Base-by-base conservation (phyloP, 1,140 invertebrate species). In the Bombus pascuorum region DNA sequence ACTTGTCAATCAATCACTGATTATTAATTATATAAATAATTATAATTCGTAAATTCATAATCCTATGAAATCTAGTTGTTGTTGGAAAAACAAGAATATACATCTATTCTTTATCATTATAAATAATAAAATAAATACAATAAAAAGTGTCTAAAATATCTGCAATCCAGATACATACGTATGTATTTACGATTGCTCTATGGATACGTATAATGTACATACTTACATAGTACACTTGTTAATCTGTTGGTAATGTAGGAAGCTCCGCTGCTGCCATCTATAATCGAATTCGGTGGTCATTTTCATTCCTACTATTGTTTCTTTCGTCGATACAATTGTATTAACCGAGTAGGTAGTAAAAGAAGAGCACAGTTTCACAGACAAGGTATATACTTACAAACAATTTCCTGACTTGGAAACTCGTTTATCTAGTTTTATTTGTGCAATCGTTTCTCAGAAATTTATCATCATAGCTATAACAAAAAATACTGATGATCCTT, bases 211-310 rank as follows among this genome's bases (percentile, higher is more conserved):
- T 6, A 22, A 18, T 53, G 47, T 53, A 8, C 47, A 8, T 22
- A 22, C 47, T 22, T 53, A 53, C 22, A 59, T 62, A 42, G 57
- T 25, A 76, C 47, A 2, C 57, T 75, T 47, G 70, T 73, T 74
- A 66, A 80, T 85, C 81, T 22, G 85, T 68, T 42, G 92, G 81
- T 92, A 93, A 92, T 57, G 81, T 70, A 93, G 92, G 77, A 78
- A 75, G 22, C 59, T 75, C 57, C 44, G 0, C 53, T 85, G 71
- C 53, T 66, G 87, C 91, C 92, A 91, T 91, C 92, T 93, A 85
- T 62, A 59, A 59, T 78, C 70, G 37, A 39, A 68, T 57, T 39
- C 44, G 15, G 25, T 37, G 77, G 72, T 84, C 77, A 39, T 32
- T 84, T 59, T 78, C 59, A 10, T 39, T 65, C 28, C 34, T n/a